Base-by-base conservation (phyloP, 2,797 vertebrate species). In the Gallinago nigripennis region DNA sequence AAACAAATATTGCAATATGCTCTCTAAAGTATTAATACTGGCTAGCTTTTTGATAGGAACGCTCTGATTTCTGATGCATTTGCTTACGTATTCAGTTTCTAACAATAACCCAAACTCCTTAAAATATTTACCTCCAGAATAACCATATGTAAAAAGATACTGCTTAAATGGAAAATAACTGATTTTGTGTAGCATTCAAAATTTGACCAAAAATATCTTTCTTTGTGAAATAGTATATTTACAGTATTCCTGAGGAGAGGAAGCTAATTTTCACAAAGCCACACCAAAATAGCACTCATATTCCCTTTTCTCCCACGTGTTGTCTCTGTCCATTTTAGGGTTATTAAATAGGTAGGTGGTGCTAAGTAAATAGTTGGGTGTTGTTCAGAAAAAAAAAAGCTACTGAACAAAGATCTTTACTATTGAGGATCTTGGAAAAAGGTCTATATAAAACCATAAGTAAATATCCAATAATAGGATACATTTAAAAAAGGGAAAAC, bases 401-500 rank as follows among this genome's bases (percentile, higher is more conserved):
- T 66, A 25, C 35, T 4, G 11, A 30, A 9, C 19, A 51, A 51
- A 50, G 9, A 35, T 11, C 37, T 88, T 71, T 54, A 12, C 33
- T 71, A 51, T 9, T 54, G 65, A 68, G 10, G 16, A 35, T 63
- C 60, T 39, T 63, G 9, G 16, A 45, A 39, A 30, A 25, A 58
- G 12, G 6, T 51, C 8, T 63, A 17, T 18, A 3, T 39, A 63
- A 23, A 27, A 56, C 4, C 2, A 0, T n/a, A 50, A 33, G 12
- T 57, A 82, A 68, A 69, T 64, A 64, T 37, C 10, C 27, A 56
- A 31, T 48, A 31, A 37, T n/a, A 51, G 14, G 6, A 46, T 57
- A 10, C 18, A 43, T 80, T 58, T 87, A 8, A 48, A 86, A 63
- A n/a, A 35, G 5, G 7, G 18, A 25, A 70, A 70, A n/a, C n/a